Conservation (phyloP, 2,888 invertebrate species). For the Automeris io region DNA sequence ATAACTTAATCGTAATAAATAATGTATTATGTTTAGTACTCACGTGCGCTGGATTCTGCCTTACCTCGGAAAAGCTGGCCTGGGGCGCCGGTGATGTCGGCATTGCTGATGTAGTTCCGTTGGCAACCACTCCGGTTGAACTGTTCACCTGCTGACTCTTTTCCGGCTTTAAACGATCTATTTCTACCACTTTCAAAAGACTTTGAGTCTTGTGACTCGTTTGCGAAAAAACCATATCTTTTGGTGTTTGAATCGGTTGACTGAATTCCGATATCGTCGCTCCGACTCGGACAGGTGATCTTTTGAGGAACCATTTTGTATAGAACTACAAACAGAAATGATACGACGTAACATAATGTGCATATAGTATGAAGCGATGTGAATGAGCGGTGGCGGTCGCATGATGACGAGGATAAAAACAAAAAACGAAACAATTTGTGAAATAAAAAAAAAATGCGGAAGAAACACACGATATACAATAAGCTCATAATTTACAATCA, state of each 20-base stretch:
- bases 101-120: constrained; percentile 42
- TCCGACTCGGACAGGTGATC: constrained; percentile 72
- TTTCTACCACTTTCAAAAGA: constrained; percentile 72
- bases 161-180: constrained; percentile 70
- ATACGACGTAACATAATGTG: constrained; percentile 76
- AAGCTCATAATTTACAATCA: not conserved
- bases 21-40: constrained; percentile 43
- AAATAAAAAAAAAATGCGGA: not conserved
- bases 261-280: constrained; percentile 70
- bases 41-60: constrained; percentile 43
- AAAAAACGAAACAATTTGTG: not conserved
- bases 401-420: not conserved
- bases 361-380: constrained; percentile 61
- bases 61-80: constrained; percentile 68
- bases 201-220: constrained; percentile 69
- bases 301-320: constrained; percentile 77
- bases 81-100: constrained; percentile 40
- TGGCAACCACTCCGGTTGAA: constrained; percentile 54
- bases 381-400: constrained; percentile 5
- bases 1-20: constrained; percentile 40
- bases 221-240: constrained; percentile 76
- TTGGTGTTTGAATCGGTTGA: constrained; percentile 61
- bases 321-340: constrained; percentile 77
- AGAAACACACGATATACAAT: not conserved
- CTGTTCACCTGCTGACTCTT: constrained; percentile 60